Base-by-base conservation (phyloP, 1,140 invertebrate species). In the Episyrphus balteatus region DNA sequence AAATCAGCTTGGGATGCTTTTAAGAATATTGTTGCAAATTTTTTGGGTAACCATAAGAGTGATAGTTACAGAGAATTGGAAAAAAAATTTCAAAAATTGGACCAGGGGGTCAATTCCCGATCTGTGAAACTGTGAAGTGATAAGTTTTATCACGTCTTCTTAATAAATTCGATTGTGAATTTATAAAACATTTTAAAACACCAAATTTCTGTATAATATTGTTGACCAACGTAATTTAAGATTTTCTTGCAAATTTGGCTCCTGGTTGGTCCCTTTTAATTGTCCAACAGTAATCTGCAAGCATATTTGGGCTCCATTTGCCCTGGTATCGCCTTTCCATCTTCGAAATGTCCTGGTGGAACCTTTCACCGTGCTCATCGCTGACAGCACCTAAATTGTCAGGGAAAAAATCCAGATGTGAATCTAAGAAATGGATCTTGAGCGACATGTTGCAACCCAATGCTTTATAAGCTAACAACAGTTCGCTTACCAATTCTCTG, bases 341-440 rank as follows among this genome's bases (percentile, higher is more conserved):
- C n/a, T n/a, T n/a, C n/a, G n/a, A n/a, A n/a, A n/a, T n/a, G n/a
- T n/a, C n/a, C n/a, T n/a, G n/a, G n/a, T n/a, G n/a, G n/a, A n/a
- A n/a, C n/a, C n/a, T n/a, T n/a, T n/a, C n/a, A n/a, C n/a, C n/a
- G n/a, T n/a, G n/a, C n/a, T n/a, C n/a, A n/a, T n/a, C n/a, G n/a
- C n/a, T n/a, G n/a, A n/a, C n/a, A n/a, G n/a, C n/a, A n/a, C n/a
- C n/a, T n/a, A n/a, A n/a, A n/a, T n/a, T n/a, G n/a, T n/a, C n/a
- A n/a, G n/a, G n/a, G n/a, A n/a, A n/a, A n/a, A n/a, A n/a, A n/a
- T n/a, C n/a, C n/a, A 69, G 46, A 53, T 67, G 57, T 5, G 55
- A 55, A 38, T 62, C 49, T 10, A 69, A 50, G 47, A 66, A 65
- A 58, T 67, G 56, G 42, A 64, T 38, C 55, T 70, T 69, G 10